These are phyloP conservation scores for Cosmia trapezina DNA, from an alignment of 2,888 invertebrate genomes.

Conservation along the genomic window DNA sequence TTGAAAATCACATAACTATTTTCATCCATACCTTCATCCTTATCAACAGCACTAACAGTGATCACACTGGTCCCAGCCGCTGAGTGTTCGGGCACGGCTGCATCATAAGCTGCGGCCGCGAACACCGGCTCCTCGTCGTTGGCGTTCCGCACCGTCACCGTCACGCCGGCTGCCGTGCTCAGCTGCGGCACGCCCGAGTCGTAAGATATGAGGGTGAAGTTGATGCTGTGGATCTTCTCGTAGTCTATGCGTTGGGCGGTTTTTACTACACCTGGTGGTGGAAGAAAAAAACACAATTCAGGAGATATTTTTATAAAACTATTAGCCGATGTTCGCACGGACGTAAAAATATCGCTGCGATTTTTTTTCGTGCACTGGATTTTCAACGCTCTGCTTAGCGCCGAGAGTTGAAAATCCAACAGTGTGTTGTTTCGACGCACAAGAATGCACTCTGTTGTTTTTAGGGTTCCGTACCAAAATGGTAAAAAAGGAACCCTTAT, in stretches of 20 bases:
- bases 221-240: constrained; percentile 93
- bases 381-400: too few relatives aligned
- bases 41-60: constrained; percentile 94
- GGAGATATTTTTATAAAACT: too few relatives aligned
- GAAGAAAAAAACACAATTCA: not conserved
- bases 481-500: too few relatives aligned
- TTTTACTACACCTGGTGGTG: constrained; percentile 92
- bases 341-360: too few relatives aligned
- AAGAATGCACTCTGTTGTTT: too few relatives aligned
- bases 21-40: constrained; percentile 92
- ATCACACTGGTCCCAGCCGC: constrained; percentile 93
- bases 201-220: constrained; percentile 95
- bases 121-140: constrained; percentile 97
- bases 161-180: constrained; percentile 94
- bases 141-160: constrained; percentile 94
- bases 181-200: constrained; percentile 97
- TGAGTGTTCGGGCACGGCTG: constrained; percentile 94
- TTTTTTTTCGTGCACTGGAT: too few relatives aligned
- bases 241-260: constrained; percentile 95
- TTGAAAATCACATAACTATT: too few relatives aligned
- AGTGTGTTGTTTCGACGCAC: too few relatives aligned
- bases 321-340: too few relatives aligned
- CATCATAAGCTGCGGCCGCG: constrained; percentile 92
- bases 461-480: too few relatives aligned
- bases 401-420: too few relatives aligned